Conservation (phyloP, 2,888 invertebrate species). For the Strigamia crassipes region DNA sequence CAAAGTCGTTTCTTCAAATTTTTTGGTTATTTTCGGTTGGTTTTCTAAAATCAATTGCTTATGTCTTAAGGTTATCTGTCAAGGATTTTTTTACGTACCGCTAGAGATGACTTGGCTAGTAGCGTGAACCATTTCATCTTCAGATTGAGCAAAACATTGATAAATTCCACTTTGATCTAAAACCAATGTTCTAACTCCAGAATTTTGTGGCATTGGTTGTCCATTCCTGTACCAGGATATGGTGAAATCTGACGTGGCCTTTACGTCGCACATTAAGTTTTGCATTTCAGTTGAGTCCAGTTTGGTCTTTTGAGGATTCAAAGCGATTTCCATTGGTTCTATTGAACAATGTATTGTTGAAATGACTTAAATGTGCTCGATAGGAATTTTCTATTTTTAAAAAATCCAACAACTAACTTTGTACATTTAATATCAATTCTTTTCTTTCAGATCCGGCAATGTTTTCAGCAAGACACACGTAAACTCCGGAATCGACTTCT, state of each 20-base stretch:
- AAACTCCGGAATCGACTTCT: not conserved
- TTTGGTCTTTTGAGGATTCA: not conserved
- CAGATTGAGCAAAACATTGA: not conserved
- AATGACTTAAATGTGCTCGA: not conserved
- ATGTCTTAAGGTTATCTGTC: not conserved
- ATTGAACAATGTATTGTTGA: too few relatives aligned
- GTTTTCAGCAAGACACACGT: not conserved
- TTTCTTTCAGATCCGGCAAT: not conserved
- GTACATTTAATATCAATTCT: not conserved
- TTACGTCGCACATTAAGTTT: not conserved
- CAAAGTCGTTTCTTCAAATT: not conserved
- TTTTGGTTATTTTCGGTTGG: not conserved
- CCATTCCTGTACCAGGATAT: not conserved
- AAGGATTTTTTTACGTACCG: not conserved
- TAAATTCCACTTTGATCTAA: not conserved
- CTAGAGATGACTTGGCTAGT: not conserved
- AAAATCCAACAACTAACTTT: not conserved
- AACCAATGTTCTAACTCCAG: not conserved
- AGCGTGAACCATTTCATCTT: not conserved
- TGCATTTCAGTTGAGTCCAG: not conserved
- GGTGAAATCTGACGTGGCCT: not conserved
- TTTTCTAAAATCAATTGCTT: not conserved
- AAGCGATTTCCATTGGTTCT: not conserved
- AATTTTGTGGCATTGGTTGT: not conserved
- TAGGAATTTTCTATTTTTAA: not conserved